Conservation (phyloP, 2,113 vertebrate species). For the Columbina picui region DNA sequence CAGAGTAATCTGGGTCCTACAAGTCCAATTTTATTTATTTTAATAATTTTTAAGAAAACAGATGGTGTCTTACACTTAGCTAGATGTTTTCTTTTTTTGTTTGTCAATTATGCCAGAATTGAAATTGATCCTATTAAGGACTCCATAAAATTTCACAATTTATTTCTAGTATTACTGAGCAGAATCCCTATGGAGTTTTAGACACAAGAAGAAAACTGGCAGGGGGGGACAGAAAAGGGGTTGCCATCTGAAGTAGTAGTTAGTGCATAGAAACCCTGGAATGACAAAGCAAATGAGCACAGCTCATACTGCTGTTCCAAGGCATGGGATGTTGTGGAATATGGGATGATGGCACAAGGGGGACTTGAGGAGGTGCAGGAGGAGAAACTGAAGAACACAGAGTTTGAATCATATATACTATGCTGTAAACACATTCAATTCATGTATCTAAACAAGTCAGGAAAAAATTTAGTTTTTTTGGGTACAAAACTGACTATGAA, state of each 20-base stretch:
- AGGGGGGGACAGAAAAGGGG: rapidly evolving
- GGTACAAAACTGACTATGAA: background rate
- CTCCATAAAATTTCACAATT: background rate
- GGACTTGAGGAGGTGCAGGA: background rate
- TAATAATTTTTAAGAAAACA: background rate
- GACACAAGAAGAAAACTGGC: background rate
- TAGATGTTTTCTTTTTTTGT: background rate
- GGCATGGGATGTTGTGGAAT: background rate
- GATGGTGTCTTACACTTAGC: background rate
- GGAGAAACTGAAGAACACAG: background rate
- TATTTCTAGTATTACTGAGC: background rate
- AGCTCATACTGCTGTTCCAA: background rate
- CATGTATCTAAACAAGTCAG: background rate
- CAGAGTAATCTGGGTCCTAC: background rate
- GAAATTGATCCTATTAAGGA: background rate
- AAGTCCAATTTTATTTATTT: background rate
- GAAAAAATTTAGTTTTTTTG: background rate
- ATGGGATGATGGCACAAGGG: background rate
- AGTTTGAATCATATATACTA: background rate
- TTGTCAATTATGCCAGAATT: background rate
- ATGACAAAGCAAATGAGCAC: background rate
- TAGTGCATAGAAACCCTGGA: background rate
- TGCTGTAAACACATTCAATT: background rate
- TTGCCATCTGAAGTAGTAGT: background rate
- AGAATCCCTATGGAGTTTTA: background rate